Conservation (phyloP, 2,797 vertebrate species). For the Myotis planiceps region DNA sequence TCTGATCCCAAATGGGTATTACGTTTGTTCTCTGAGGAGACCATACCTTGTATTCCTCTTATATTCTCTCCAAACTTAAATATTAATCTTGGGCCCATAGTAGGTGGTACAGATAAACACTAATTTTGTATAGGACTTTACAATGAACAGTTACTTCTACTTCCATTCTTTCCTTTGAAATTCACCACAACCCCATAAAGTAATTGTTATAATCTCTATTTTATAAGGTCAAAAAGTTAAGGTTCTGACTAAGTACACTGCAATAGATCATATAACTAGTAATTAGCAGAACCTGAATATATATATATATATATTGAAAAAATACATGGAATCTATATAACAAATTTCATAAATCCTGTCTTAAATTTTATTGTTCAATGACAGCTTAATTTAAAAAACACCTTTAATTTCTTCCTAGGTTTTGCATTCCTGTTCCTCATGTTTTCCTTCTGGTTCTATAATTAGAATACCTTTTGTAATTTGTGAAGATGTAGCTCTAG, state of each 20-base stretch:
- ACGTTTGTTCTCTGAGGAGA: background rate
- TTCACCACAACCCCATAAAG: background rate
- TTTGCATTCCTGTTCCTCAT: background rate
- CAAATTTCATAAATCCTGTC: background rate
- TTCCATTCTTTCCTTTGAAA: slow-evolving; percentile 11
- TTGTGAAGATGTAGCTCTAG: background rate
- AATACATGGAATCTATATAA: background rate
- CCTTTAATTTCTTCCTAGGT: slow-evolving; percentile 38
- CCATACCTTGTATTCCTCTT: background rate
- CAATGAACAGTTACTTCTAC: slow-evolving; percentile 43
- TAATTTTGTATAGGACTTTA: slow-evolving; percentile 12
- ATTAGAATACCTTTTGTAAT: slow-evolving; percentile 16
- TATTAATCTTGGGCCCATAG: background rate
- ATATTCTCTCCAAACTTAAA: background rate
- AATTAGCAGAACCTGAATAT: slow-evolving; percentile 16
- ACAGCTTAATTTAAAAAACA: slow-evolving; percentile 18
- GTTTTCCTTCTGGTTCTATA: background rate
- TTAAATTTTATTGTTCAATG: slow-evolving; percentile 22
- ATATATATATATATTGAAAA: background rate
- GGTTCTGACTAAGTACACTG: slow-evolving; percentile 1
- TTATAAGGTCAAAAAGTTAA: slow-evolving; percentile 50
- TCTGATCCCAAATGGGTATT: slow-evolving; percentile 10
- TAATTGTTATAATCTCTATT: slow-evolving; percentile 51
- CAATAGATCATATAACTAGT: background rate
- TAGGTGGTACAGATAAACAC: background rate